Evolutionary conservation across 1,140 invertebrate genomes (phyloP), one percentile per base, ranked within the genome.

Genomic region (Dendrolimus kikuchii): DNA sequence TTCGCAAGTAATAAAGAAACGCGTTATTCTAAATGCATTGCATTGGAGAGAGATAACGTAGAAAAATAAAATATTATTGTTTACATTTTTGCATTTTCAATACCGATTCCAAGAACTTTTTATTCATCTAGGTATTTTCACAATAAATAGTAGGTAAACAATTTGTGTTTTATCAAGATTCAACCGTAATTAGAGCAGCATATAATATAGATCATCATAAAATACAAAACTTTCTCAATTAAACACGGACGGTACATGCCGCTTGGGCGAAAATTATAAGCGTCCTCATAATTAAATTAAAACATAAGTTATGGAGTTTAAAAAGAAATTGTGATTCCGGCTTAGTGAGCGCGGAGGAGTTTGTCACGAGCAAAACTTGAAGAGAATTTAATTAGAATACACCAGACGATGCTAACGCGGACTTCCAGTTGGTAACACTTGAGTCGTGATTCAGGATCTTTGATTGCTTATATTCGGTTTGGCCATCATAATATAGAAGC

Each of bases 221-320:
- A 79, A 83, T 67, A 79, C 70, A 60, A 75, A 83, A 83, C 70
- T 83, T 83, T 71, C 53, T 65, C 70, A 83, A 80, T 83, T 83
- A 72, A 60, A 62, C 69, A 71, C 66, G 60, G 49, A 69, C 64
- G 60, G 49, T 68, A 64, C 62, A 66, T 64, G 59, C 66, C 64
- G 62, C 42, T n/a, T 64, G 51, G 61, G 68, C 63, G 70, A 74
- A 73, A 78, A 81, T 81, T 81, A 81, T 77, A 78, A 78, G 63
- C 66, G 64, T 70, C 66, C 57, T 64, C 66, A 70, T 80, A 78
- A 78, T 81, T 81, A 80, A 81, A 80, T 83, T 81, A 75, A 78
- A 78, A 79, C 72, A 66, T 74, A 81, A 81, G 70, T 79, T 81
- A 75, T 75, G 66, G 66, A 78, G 68, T 81, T 79, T 77, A 75